A percentile compares a stretch with the other conserved stretches of the same genome.
Evolutionary conservation across 2,797 vertebrate genomes (phyloP).

Genomic region (Muscicapa striata): DNA sequence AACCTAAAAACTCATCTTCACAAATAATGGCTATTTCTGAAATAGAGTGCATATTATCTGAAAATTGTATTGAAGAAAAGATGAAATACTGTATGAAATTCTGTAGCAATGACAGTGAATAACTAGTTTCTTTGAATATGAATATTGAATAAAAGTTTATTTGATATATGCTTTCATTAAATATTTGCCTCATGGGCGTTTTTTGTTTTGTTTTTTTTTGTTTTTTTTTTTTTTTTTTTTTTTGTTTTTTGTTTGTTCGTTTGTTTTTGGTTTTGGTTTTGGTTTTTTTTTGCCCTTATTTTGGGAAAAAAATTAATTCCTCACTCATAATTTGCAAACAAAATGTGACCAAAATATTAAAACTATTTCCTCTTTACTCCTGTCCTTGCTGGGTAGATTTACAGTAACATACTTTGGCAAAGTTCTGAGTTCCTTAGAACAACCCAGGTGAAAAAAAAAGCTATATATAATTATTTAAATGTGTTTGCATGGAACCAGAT

Average conservation of each 20-base stretch:
- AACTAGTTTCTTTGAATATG: not conserved
- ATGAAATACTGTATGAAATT: not conserved
- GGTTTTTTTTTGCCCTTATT: not conserved
- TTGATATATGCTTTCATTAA: not conserved
- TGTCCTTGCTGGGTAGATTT: not conserved
- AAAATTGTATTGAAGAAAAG: not conserved
- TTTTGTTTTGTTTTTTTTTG: no score
- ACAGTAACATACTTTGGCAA: not conserved
- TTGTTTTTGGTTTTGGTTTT: no score
- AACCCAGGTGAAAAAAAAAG: accelerated
- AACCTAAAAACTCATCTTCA: not conserved
- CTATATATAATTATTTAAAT: not conserved
- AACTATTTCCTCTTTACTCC: not conserved
- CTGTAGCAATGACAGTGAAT: not conserved
- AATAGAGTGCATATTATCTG: not conserved
- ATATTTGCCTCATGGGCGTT: not conserved
- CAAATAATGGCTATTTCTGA: not conserved
- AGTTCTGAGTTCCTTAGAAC: not conserved
- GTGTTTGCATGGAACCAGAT: not conserved
- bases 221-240: not conserved
- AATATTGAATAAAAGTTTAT: not conserved
- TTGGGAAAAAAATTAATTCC: not conserved
- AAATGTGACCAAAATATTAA: not conserved
- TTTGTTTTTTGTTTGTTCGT: no score
- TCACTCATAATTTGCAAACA: not conserved